Conservation (phyloP, 92 coral and sea anemone genomes). For the Phenganax marumi region DNA sequence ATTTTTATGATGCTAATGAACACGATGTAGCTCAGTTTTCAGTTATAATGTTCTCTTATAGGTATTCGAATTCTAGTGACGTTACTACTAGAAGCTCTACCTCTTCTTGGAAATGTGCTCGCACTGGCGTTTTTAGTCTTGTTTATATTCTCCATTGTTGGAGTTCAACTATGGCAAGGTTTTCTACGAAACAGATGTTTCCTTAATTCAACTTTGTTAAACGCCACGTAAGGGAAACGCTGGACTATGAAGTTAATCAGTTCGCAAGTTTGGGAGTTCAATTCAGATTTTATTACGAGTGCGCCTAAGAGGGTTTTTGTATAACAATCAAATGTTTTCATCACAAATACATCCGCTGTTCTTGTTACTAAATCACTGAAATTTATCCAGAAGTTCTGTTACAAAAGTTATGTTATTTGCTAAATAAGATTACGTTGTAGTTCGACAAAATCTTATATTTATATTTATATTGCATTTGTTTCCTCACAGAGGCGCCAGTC, state of each 20-base stretch:
- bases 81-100: conserved; percentile 81
- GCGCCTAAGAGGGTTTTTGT: too few species aligned
- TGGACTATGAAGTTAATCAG: background rate
- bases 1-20: background rate
- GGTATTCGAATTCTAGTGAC: conserved; percentile 94
- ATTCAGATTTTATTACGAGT: too few species aligned
- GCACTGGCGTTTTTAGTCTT: conserved; percentile 79
- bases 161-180: conserved; percentile 96
- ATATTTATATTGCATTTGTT: background rate
- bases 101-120: conserved; percentile 86
- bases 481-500: background rate
- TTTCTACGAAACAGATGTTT: conserved; percentile 84
- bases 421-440: background rate
- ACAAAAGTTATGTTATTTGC: background rate
- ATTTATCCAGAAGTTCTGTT: too few species aligned
- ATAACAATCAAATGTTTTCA: too few species aligned
- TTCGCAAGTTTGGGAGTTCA: too few species aligned
- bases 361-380: too few species aligned
- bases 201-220: conserved; percentile 42
- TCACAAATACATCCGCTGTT: too few species aligned
- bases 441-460: background rate
- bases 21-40: background rate
- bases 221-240: background rate
- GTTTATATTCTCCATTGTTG: conserved; percentile 85
- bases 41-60: too few species aligned